phyloP scores from a whole-genome alignment of 2,888 invertebrate genomes.

The Salpingus planirostris region DNA sequence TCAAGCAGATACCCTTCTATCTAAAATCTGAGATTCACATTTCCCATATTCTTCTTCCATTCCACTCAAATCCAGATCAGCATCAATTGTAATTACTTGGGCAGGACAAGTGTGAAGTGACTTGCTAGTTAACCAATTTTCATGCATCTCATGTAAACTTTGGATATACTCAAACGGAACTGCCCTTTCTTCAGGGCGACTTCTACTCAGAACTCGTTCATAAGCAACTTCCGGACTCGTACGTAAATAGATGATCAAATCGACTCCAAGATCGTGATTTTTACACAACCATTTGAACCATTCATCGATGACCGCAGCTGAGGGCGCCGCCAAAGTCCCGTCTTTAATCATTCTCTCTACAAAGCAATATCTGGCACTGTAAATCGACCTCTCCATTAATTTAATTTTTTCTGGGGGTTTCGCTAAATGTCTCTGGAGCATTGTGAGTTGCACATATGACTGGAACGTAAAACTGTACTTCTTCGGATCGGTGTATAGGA shows the following conservation, averaged over 20 bases:
- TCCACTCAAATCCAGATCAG: constrained; percentile 33
- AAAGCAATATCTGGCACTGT: constrained; percentile 55
- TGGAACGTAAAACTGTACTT: constrained; percentile 73
- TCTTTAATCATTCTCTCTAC: constrained; percentile 61
- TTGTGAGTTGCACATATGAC: constrained; percentile 73
- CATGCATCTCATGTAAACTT: constrained; percentile 60
- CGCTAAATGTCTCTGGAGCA: constrained; percentile 62
- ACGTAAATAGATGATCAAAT: constrained; percentile 69
- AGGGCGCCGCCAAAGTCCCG: constrained; percentile 53
- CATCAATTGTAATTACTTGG: constrained; percentile 47
- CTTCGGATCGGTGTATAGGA: constrained; percentile 66
- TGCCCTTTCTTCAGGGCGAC: constrained; percentile 61
- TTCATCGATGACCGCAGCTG: constrained; percentile 59
- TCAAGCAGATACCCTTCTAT: too few relatives aligned
- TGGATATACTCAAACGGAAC: constrained; percentile 64
- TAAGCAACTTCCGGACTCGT: constrained; percentile 65
- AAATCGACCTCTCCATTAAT: constrained; percentile 56
- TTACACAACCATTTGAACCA: constrained; percentile 68
- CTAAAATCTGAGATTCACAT: constrained; percentile 9
- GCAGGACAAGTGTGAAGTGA: constrained; percentile 51
- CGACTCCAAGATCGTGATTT: constrained; percentile 55
- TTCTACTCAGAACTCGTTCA: constrained; percentile 59
- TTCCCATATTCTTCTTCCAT: constrained; percentile 36
- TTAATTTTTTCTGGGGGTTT: constrained; percentile 43
- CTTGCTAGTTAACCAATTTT: constrained; percentile 58